A percentile compares a stretch with the other conserved stretches of the same genome.
Conservation (phyloP, 2,797 vertebrate species). For the Merluccius polli region DNA sequence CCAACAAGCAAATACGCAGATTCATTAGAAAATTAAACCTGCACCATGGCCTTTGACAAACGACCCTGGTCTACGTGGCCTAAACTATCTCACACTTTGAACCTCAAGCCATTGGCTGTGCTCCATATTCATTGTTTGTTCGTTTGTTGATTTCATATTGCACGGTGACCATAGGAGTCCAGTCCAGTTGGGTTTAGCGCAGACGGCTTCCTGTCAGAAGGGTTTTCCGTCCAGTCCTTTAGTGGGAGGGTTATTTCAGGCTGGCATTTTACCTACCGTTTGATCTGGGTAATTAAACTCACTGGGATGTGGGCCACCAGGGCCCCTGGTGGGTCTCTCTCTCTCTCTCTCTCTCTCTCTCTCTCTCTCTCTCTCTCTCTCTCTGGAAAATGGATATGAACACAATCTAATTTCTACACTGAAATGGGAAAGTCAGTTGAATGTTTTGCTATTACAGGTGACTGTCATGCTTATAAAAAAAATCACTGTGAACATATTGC, state of each 20-base stretch:
- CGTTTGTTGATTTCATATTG: neutral
- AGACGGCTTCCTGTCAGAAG: constrained; percentile 8
- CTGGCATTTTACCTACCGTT: constrained; percentile 63
- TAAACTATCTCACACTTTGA: neutral
- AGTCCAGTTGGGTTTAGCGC: constrained; percentile 16
- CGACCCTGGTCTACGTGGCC: neutral
- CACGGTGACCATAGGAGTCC: neutral
- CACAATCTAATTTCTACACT: neutral
- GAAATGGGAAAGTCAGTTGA: neutral
- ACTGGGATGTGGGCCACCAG: constrained; percentile 40
- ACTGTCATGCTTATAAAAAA: too few species aligned
- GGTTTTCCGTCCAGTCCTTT: constrained; percentile 9
- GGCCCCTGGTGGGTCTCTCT: constrained; percentile 42
- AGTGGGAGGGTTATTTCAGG: constrained; percentile 43
- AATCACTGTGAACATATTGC: too few species aligned
- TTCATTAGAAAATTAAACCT: too few species aligned
- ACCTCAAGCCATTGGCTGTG: neutral
- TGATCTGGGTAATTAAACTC: constrained; percentile 63
- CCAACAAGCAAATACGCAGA: too few species aligned
- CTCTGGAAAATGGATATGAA: too few species aligned
- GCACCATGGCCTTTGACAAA: too few species aligned
- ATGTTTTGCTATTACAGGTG: neutral
- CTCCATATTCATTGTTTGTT: neutral
- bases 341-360: too few species aligned
- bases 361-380: too few species aligned